Conservation (phyloP, 2,797 vertebrate genomes). For the Gadopsis bispinosus region DNA sequence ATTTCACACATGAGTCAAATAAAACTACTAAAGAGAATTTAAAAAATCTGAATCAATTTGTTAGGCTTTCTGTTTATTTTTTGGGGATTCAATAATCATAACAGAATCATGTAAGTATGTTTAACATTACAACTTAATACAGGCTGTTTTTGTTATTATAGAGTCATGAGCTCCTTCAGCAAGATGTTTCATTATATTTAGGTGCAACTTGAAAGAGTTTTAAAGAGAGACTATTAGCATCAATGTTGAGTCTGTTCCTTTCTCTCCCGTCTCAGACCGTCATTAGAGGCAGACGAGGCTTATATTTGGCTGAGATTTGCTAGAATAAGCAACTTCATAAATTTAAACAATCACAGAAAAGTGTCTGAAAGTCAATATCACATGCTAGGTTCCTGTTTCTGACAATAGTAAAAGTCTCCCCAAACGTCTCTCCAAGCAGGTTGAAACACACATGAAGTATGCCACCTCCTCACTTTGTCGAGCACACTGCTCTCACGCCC, state of each 20-base stretch:
- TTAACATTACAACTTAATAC: not conserved
- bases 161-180: not conserved
- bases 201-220: not conserved
- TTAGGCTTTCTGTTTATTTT: too few relatives aligned
- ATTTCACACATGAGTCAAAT: not conserved
- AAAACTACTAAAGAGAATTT: not conserved
- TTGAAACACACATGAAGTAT: conserved; percentile 21
- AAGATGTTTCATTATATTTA: not conserved
- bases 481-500: conserved; percentile 27
- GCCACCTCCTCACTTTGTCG: conserved; percentile 20
- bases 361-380: not conserved
- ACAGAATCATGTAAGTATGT: not conserved
- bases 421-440: conserved; percentile 10
- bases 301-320: not conserved
- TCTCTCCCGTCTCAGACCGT: not conserved
- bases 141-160: not conserved
- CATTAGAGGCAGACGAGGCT: not conserved
- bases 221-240: not conserved
- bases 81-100: not conserved
- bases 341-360: conserved; percentile 6
- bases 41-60: too few relatives aligned
- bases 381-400: not conserved
- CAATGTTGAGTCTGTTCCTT: not conserved
- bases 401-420: not conserved
- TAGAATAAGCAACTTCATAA: not conserved